Percentiles rank a stretch among this genome's conserved stretches.
phyloP scores from a whole-genome alignment of 1,140 invertebrate species.

The Pollicipes pollicipes region DNA sequence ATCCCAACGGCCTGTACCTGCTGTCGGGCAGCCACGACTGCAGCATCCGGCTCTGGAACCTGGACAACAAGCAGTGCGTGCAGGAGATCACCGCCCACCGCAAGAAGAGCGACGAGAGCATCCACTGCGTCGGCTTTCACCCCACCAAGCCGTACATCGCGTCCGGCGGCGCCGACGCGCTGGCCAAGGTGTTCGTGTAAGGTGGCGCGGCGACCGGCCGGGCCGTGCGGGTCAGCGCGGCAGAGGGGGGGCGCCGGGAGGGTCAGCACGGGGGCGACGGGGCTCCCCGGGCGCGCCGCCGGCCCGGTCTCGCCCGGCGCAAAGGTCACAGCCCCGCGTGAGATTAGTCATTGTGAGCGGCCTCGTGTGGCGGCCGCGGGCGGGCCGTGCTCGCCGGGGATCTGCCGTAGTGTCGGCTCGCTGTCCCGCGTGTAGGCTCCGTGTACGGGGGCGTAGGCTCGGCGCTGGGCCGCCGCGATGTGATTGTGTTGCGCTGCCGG shows the following conservation, averaged over 20 bases:
- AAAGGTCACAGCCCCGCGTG: no score
- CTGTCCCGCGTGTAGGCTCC: not conserved
- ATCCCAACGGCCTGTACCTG: conserved; percentile 94
- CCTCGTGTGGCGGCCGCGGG: no score
- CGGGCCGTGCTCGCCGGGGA: not conserved
- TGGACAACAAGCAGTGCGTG: conserved; percentile 95
- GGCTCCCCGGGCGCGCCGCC: no score
- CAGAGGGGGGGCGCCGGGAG: no score
- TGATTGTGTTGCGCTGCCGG: no score
- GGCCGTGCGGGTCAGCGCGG: no score
- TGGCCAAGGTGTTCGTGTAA: conserved; percentile 82
- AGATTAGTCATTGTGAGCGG: not conserved
- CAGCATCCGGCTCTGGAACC: conserved; percentile 96
- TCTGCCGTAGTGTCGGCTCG: not conserved
- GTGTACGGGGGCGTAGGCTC: no score
- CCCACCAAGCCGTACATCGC: conserved; percentile 95
- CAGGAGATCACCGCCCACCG: conserved; percentile 98
- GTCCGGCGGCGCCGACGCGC: conserved; percentile 90
- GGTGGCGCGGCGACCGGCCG: no score
- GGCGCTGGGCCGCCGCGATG: no score
- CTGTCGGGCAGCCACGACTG: conserved; percentile 97
- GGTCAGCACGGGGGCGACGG: no score
- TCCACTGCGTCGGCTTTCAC: conserved; percentile 98
- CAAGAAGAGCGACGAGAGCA: conserved; percentile 98
- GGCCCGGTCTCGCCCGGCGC: no score